Base-by-base conservation (phyloP, 2,797 vertebrate species). In the Notamacropus eugenii region DNA sequence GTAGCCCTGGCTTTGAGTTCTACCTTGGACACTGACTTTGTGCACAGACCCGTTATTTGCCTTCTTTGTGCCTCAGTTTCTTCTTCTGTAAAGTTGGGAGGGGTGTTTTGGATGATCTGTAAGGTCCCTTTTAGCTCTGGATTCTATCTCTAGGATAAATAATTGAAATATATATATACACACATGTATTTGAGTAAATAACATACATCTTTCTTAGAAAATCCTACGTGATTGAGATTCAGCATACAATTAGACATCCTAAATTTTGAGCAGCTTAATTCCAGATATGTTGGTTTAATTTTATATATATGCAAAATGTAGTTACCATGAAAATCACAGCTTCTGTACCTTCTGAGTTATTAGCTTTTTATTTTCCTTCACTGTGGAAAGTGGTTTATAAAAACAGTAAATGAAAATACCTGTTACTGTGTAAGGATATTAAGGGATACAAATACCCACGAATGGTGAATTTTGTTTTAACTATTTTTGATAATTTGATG, bases 161-260 rank as follows among this genome's bases (percentile, higher is more conserved):
- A 82, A 29, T 74, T 40, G 34, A 40, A 74, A 74, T 5, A 46
- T 9, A 22, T 8, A 40, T 9, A 62, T 1, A 59, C 8, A 58
- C 8, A 16, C 34, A 67, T 16, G 27, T 92, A 57, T 93, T 95
- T 93, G 50, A 96, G 91, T 50, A 54, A 54, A 91, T 55, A 93
- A 94, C 90, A 28, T 54, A 54, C 91, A 46, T 90, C 27, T 62
- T 94, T 11, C 50, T 95, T 29, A 92, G 0, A 87, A 27, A 87
- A 87, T 94, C 96, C 31, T 94, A 1, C 74, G 92, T 50, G 56
- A 91, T 27, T 50, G 62, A 93, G 27, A 29, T 54, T 95, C 95
- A 91, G 29, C 19, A 12, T 57, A 59, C 46, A 54, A 92, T 97
- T 93, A 93, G 24, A 91, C 97, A 96, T 90, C 93, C 52, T 87